Evolutionary conservation across 2,113 vertebrate species (phyloP).

Genomic region (Redunca redunca): DNA sequence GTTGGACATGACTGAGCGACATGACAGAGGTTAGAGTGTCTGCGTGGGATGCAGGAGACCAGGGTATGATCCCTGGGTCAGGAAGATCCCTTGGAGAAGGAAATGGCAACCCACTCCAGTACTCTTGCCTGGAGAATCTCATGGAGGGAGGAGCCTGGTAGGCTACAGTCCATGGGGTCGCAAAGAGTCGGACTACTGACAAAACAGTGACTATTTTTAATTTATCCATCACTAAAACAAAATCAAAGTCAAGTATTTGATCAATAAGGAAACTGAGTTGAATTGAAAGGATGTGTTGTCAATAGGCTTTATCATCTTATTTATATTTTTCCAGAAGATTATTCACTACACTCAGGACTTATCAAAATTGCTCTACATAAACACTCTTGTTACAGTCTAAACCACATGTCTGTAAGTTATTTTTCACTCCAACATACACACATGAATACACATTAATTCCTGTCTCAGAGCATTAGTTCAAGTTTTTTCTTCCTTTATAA

Average conservation of each 20-base stretch:
- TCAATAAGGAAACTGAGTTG: not conserved
- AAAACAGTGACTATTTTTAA: not conserved
- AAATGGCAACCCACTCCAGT: too few species aligned
- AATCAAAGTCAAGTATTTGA: not conserved
- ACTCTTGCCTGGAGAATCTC: too few species aligned
- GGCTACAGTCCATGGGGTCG: too few species aligned
- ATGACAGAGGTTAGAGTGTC: too few species aligned
- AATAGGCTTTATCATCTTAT: not conserved
- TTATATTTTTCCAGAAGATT: not conserved
- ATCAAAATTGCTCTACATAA: not conserved
- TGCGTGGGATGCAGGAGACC: too few species aligned
- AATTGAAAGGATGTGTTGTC: not conserved
- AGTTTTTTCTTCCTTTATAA: not conserved
- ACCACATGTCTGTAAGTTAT: too few species aligned
- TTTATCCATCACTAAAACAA: not conserved
- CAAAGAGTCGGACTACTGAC: too few species aligned
- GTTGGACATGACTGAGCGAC: too few species aligned
- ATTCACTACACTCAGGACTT: not conserved
- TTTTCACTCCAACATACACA: not conserved
- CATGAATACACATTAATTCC: not conserved
- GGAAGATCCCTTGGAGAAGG: too few species aligned
- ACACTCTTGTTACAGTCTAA: not conserved
- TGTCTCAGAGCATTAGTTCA: accelerated
- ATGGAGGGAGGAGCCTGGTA: too few species aligned
- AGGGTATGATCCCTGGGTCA: too few species aligned